Conservation (phyloP, 1,140 invertebrate genomes). For the Mylabris phalerata region DNA sequence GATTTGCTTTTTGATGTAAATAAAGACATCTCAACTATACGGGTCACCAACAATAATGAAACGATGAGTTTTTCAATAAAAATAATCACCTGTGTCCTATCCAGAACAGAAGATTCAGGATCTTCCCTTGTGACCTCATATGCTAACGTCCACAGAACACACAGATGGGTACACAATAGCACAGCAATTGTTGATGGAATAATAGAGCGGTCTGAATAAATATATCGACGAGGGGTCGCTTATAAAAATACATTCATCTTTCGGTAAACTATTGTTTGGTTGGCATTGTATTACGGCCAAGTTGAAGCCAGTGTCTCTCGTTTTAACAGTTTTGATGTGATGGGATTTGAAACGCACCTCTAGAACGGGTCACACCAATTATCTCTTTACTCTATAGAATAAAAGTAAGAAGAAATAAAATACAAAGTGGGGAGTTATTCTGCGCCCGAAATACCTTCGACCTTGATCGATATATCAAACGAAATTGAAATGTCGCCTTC, state of each 20-base stretch:
- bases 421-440: too few species aligned
- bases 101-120: constrained; percentile 3
- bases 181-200: constrained; percentile 33
- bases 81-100: constrained; percentile 2
- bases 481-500: too few species aligned
- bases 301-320: constrained; percentile 15
- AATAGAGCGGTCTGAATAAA: constrained; percentile 35
- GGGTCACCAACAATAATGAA: too few species aligned
- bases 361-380: too few species aligned
- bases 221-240: constrained; percentile 21
- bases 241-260: constrained; percentile 20
- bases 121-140: constrained; percentile 7
- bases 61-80: too few species aligned
- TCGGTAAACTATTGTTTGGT: constrained; percentile 24
- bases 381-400: too few species aligned
- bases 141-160: constrained; percentile 18
- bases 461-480: too few species aligned
- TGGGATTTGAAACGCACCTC: constrained; percentile 19
- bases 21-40: too few species aligned
- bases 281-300: constrained; percentile 9
- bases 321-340: constrained; percentile 18
- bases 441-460: too few species aligned
- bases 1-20: too few species aligned
- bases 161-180: constrained; percentile 36
- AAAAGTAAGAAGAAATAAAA: neutral